Base-by-base conservation (phyloP, 2,797 vertebrate genomes). In the Antrozous pallidus region DNA sequence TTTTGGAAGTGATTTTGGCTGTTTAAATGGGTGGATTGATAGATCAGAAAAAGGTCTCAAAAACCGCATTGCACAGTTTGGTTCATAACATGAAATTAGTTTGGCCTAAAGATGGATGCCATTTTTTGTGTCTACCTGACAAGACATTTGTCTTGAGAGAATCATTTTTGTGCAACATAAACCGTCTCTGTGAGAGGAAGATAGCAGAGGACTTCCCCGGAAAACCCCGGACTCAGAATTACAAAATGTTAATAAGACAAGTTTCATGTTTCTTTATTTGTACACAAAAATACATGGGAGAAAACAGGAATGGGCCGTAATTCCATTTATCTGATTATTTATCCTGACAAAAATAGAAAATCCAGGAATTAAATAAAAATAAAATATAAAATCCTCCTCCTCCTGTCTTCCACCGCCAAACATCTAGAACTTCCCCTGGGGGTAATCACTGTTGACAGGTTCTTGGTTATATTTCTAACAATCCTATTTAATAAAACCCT, bases 1-100 rank as follows among this genome's bases (percentile, higher is more conserved):
- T 88, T 96, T 95, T 93, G 93, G 77, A 94, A 94, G 75, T 49
- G 77, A 85, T 94, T 96, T 93, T 58, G 90, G 69, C 84, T 80
- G 31, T 88, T 90, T 91, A 80, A 86, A 47, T 75, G 54, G 49
- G 89, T 70, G 69, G 71, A 79, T 73, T 93, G 93, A 95, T 94
- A 93, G 94, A 94, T 91, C 77, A 94, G 75, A 94, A 67, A 82
- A 70, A 80, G 61, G 49, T 61, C 93, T 92, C 61, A 80, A 58
- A 93, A 93, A 54, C 54, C 54, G 80, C 40, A 85, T 88, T 47
- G 90, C 13, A n/a, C 42, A 65, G 26, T 87, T 70, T 91, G 81
- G 28, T 91, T 77, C 42, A 4, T 61, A 36, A 83, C 54, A 31
- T 47, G 31, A 91, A 92, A 70, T 91, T 77, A 86, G 36, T 65